Base-by-base conservation (phyloP, 1,140 invertebrate species). In the Olivierus martensii region DNA sequence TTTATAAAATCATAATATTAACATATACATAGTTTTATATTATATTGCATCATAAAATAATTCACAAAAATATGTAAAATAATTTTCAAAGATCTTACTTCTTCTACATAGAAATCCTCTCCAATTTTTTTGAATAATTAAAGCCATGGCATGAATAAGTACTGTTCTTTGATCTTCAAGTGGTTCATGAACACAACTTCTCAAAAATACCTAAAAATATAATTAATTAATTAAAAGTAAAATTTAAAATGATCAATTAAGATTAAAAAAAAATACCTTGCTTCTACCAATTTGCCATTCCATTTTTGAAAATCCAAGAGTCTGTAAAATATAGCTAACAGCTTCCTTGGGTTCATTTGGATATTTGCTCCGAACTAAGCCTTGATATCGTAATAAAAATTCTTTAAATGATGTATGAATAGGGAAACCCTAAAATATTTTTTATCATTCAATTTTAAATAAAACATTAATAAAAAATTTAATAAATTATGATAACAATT, bases 271-370 rank as follows among this genome's bases (percentile, higher is more conserved):
- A 28, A 28, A 28, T 49, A 57, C 57, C 72, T 91, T 93, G 2
- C 79, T 82, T 67, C 83, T 84, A 6, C 91, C 91, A 49, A 92
- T 80, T 70, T 95, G 88, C 87, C 88, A 94, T 66, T 94, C 82
- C 11, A 74, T 80, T 7, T 70, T 67, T 1, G 78, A 73, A n/a
- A 86, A 69, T 36, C 77, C 71, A 44, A 80, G 73, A 28, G 64
- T 67, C 52, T 75, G 71, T 41, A 87, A 57, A 43, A 72, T 66
- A 44, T 58, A 58, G 18, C 56, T 61, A 19, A 67, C 64, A 43
- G 58, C 55, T 51, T 58, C 57, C 18, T 48, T 18, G 14, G 55
- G 53, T 34, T 57, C 59, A 14, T 49, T 19, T 7, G 48, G 17
- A 1, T 47, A 35, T 34, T 58, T 60, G 19, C 49, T 50, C 34